Evolutionary conservation across 2,888 invertebrate genomes (phyloP), one percentile per base, ranked within the genome.

Genomic region (Microdon myrmicae): DNA sequence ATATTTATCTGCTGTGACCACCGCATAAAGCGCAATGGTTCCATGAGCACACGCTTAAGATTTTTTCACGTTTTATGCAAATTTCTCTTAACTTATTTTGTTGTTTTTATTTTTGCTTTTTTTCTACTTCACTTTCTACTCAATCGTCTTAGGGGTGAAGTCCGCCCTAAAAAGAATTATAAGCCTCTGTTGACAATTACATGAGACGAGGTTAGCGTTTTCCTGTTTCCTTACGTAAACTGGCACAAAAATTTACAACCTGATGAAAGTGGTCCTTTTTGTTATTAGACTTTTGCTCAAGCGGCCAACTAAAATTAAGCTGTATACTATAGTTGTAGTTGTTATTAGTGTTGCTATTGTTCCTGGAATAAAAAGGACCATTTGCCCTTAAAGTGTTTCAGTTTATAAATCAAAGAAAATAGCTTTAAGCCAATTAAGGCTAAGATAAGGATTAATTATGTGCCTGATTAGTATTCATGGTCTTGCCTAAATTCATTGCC

Each of bases 391-490:
- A 51, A 64, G 64, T n/a, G n/a, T 64, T 64, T 64, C 64, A 64
- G 64, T 64, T 64, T 58, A 58, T 64, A 64, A 64, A 64, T 64
- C 64, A 64, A 64, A 56, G 53, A 64, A 64, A 64, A 64, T 64
- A 43, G 51, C 64, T 67, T 71, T 69, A 68, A 68, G 67, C 67
- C 68, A 68, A 68, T 71, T 74, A 69, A 68, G 60, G 51, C 70
- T 60, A 68, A 67, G 74, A 74, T 74, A 73, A 74, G 70, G 69
- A 70, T 69, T 72, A 66, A 68, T 70, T 73, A 64, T 64, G 58
- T 58, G 22, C 58, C 64, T 64, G 58, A 37, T 64, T 58, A 64
- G 51, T 64, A 64, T 64, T 64, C 64, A 64, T n/a, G n/a, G n/a
- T n/a, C n/a, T n/a, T n/a, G n/a, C n/a, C n/a, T n/a, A n/a, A n/a